Base-by-base conservation (phyloP, 2,888 invertebrate genomes). In the Hermaeophaga mercurialis region DNA sequence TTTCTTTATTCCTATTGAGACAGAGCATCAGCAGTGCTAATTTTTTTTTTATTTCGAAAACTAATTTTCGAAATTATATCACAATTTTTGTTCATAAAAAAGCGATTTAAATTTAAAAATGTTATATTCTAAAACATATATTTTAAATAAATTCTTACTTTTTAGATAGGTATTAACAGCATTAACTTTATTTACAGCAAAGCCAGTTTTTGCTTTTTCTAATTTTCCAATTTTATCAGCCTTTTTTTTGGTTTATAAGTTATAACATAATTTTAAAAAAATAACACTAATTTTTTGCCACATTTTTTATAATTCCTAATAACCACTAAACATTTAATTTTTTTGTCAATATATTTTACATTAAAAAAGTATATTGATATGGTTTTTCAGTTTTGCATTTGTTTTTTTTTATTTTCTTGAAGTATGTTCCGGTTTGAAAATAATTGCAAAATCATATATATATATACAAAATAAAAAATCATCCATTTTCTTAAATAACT, bases 261-360 rank as follows among this genome's bases (percentile, higher is more conserved):
- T 44, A 44, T 45, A 45, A 45, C 17, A 28, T 44, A 41, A 50
- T 38, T 34, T 50, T 52, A 52, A 55, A 59, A 59, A 59, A 55
- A 41, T 58, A 59, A 43, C 47, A 31, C 45, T 55, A 41, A 48
- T 47, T 38, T 41, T 39, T 39, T 36, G 38, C 43, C 28, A 38
- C 19, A 17, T 36, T 52, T 46, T 48, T 49, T 46, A n/a, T 48
- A 34, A 53, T 43, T 28, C 15, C 36, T 59, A 52, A 31, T 31
- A 56, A 38, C 50, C 28, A 44, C 41, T 53, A 55, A 53, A 56
- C 48, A 58, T 52, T 47, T 44, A 56, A 45, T 31, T 44, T 53
- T 38, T 41, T 45, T 38, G 7, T 41, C 41, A 45, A 19, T 26
- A 28, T 15, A 44, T 17, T 15, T 11, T 17, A 44, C 45, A 45